Percentiles rank a stretch among this genome's conserved stretches.
These are phyloP conservation scores for Stichopus horrens DNA, from an alignment of 53 echinoderm and acorn worm species.

Conservation along the genomic window DNA sequence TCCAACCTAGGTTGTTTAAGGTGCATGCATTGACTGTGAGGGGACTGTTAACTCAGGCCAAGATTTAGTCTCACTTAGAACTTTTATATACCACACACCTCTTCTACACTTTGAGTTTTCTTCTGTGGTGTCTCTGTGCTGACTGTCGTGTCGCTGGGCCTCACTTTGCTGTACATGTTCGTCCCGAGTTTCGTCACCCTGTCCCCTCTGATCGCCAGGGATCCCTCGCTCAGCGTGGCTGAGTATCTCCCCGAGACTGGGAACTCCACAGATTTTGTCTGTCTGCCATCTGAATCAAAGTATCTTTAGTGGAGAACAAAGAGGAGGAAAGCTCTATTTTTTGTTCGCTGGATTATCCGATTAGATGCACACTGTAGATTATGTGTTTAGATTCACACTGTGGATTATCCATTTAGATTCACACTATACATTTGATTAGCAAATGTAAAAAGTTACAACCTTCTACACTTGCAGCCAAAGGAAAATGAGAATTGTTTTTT, in stretches of 20 bases:
- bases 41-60: too few species aligned
- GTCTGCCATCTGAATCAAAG: constrained; percentile 67
- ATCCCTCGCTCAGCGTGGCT: constrained; percentile 80
- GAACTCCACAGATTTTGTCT: constrained; percentile 75
- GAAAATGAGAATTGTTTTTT: too few species aligned
- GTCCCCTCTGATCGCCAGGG: constrained; percentile 73
- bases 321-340: background rate
- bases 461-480: too few species aligned
- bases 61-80: too few species aligned
- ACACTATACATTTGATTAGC: too few species aligned
- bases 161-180: constrained; percentile 88
- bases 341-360: background rate
- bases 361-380: too few species aligned
- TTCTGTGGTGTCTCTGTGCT: constrained; percentile 56
- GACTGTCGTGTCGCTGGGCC: constrained; percentile 83
- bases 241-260: constrained; percentile 67
- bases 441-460: too few species aligned
- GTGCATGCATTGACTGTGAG: too few species aligned
- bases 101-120: constrained; percentile 24
- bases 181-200: constrained; percentile 84
- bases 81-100: constrained; percentile 1
- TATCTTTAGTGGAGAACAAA: constrained; percentile 51
- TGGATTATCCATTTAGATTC: too few species aligned
- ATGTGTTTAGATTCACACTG: too few species aligned
- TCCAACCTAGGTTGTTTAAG: too few species aligned